Evolutionary conservation across 2,113 vertebrate genomes (phyloP).

Genomic region (Ovis aries): ARS-UI_Ramb_v3.0 NC_056063.1:80701001-80701500

Average conservation of each 20-base stretch:
- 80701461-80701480: neutral
- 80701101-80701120: constrained; percentile 39
- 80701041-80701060: neutral
- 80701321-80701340: neutral
- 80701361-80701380: neutral
- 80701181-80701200: neutral
- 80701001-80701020: neutral
- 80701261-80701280: constrained; percentile 31
- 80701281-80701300: constrained; percentile 39
- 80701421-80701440: neutral
- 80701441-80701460: neutral
- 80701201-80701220: neutral
- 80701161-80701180: constrained; percentile 41
- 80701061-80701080: neutral
- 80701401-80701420: neutral
- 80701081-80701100: neutral
- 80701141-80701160: constrained; percentile 29
- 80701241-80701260: neutral
- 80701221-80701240: constrained; percentile 38
- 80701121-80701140: constrained; percentile 6
- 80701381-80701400: neutral
- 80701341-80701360: neutral
- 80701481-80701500: neutral
- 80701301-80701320: neutral
- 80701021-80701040: neutral